phyloP scores from a whole-genome alignment of 2,888 invertebrate species.

The Chydorus sphaericus region DNA sequence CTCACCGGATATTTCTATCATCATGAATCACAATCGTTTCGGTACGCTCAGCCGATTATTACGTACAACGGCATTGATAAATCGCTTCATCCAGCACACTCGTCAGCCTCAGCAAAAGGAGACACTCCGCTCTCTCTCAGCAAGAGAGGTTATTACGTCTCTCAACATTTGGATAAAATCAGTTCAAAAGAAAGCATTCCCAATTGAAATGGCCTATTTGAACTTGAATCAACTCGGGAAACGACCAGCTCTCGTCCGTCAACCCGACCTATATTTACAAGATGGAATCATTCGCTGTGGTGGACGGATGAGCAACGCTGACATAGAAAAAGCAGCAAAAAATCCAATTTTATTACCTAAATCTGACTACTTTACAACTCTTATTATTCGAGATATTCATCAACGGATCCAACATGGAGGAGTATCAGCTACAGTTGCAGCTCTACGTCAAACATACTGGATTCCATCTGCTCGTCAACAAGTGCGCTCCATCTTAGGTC shows the following conservation, averaged over 20 bases:
- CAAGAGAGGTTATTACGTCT: no score
- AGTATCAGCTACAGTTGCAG: neutral
- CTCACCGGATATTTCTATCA: neutral
- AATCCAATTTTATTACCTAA: neutral
- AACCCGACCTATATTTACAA: neutral
- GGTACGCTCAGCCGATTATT: no score
- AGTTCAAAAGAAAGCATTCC: no score
- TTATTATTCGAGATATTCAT: constrained; percentile 5
- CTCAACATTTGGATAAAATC: no score
- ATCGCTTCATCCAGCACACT: no score
- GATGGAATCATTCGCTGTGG: neutral
- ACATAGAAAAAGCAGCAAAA: neutral
- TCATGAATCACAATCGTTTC: neutral
- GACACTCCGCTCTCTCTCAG: no score
- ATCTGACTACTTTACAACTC: neutral
- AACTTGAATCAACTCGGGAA: neutral
- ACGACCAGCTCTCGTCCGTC: neutral
- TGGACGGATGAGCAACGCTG: neutral
- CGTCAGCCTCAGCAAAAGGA: no score
- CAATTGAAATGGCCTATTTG: no score
- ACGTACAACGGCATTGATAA: no score
- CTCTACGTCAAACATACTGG: constrained; percentile 6
- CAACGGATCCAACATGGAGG: neutral
- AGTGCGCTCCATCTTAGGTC: neutral
- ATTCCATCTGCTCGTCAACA: neutral